Percentiles rank a stretch among this genome's conserved stretches.
phyloP scores from a whole-genome alignment of 2,113 vertebrate species.

The Cryptomyrus ogoouensis region DNA sequence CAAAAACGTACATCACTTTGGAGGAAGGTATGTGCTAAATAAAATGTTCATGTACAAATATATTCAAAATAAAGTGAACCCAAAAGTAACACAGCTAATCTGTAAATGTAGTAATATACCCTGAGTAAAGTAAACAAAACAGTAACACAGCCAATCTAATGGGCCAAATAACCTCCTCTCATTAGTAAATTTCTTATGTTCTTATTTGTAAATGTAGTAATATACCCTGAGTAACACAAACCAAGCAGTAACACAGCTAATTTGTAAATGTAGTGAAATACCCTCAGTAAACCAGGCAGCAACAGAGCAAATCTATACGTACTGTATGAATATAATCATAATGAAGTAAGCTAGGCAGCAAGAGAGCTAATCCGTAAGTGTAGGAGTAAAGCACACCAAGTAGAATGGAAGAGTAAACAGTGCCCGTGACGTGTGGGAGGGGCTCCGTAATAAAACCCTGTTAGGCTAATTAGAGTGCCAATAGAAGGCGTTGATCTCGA shows the following conservation, averaged over 20 bases:
- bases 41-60: background rate
- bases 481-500: background rate
- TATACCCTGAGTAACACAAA: background rate
- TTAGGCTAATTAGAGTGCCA: background rate
- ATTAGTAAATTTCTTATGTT: too few relatives aligned
- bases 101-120: background rate
- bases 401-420: background rate
- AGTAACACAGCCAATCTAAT: background rate
- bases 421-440: background rate
- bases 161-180: too few relatives aligned
- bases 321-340: background rate
- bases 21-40: background rate
- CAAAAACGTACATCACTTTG: background rate
- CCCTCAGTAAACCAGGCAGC: background rate
- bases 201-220: background rate
- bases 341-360: background rate
- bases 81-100: background rate
- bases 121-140: background rate
- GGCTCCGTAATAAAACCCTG: background rate
- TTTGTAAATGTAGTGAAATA: background rate
- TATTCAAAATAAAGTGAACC: background rate
- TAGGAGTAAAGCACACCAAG: background rate
- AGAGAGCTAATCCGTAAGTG: background rate
- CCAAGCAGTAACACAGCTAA: background rate
- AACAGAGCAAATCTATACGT: background rate